Conservation (phyloP, 2,888 invertebrate species). For the Chymomyza caudatula region DNA sequence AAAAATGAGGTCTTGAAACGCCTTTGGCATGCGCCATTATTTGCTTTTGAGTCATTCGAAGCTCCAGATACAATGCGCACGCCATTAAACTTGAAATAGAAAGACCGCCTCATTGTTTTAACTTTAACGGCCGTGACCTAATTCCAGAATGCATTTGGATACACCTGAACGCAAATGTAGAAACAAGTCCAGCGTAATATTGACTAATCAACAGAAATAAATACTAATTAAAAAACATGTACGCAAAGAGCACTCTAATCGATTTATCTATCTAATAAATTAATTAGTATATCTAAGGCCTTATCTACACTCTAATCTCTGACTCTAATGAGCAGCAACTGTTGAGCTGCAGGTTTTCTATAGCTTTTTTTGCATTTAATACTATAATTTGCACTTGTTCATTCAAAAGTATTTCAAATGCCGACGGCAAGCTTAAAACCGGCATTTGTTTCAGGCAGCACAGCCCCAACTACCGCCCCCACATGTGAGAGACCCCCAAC, state of each 20-base stretch:
- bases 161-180: conserved; percentile 1
- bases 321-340: neutral
- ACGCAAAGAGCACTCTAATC: conserved; percentile 1
- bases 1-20: conserved; percentile 13
- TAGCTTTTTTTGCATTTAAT: too few relatives aligned
- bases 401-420: conserved; percentile 10
- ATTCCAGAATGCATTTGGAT: conserved; percentile 33
- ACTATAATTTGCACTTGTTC: conserved; percentile 26
- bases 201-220: neutral
- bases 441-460: conserved; percentile 42
- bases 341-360: neutral
- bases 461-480: conserved; percentile 7
- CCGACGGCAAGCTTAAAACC: conserved; percentile 37
- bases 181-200: neutral
- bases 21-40: conserved; percentile 40
- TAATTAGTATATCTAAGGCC: neutral
- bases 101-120: neutral
- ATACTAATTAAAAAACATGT: neutral
- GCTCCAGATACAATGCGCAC: neutral
- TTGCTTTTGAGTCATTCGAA: conserved; percentile 40
- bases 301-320: neutral
- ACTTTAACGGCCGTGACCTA: conserved; percentile 50
- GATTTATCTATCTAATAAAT: conserved; percentile 1
- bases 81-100: neutral
- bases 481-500: neutral